Evolutionary conservation across 2,797 vertebrate genomes (phyloP).

Genomic region (Urophycis tenuis): DNA sequence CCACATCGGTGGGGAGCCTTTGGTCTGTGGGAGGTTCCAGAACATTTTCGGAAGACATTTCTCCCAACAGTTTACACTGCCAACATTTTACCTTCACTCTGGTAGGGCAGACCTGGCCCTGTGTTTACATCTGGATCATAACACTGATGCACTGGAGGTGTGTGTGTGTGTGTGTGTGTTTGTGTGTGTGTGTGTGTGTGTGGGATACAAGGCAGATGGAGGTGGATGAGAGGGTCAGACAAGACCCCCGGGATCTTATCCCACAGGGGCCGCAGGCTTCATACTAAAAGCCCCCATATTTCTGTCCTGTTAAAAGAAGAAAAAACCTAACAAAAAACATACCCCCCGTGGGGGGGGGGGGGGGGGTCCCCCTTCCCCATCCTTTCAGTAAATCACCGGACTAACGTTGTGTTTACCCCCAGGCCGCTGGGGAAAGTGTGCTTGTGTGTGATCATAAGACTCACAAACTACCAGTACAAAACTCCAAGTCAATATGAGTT

Average conservation of each 20-base stretch:
- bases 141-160: neutral
- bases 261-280: neutral
- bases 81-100: constrained; percentile 2
- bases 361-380: neutral
- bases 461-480: neutral
- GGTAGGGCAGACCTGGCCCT: neutral
- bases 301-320: constrained; percentile 15
- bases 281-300: constrained; percentile 7
- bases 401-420: neutral
- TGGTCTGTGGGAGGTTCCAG: neutral
- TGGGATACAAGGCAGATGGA: neutral
- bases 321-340: neutral
- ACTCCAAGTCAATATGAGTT: too few relatives aligned
- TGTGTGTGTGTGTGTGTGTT: neutral
- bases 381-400: neutral
- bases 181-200: neutral
- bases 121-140: neutral
- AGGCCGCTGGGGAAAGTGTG: neutral
- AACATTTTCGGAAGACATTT: neutral
- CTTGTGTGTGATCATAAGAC: neutral
- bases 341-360: too few relatives aligned
- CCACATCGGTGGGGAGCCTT: constrained; percentile 16
- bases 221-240: constrained; percentile 4
- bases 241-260: neutral
- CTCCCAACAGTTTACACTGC: neutral